Conservation (phyloP, 2,113 vertebrate species). For the Notarius quadriscutis region DNA sequence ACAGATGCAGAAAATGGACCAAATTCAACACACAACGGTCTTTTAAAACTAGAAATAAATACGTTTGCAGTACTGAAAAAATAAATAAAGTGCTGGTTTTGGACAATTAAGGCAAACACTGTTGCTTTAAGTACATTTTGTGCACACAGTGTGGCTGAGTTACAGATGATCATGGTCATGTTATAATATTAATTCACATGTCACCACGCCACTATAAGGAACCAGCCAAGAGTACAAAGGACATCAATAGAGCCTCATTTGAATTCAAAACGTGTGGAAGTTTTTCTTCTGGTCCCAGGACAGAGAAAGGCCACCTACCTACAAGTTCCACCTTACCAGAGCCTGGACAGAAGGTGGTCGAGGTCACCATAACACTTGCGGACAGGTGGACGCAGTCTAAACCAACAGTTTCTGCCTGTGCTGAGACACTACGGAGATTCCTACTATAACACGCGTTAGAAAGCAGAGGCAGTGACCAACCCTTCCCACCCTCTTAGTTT, state of each 20-base stretch:
- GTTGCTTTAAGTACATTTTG: slow-evolving; percentile 30
- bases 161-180: slow-evolving; percentile 20
- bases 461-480: slow-evolving; percentile 69
- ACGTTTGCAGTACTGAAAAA: not conserved
- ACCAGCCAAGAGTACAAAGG: not conserved
- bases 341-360: slow-evolving; percentile 62
- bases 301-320: slow-evolving; percentile 75
- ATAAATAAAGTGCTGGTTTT: not conserved
- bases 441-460: slow-evolving; percentile 75
- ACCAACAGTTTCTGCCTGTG: slow-evolving; percentile 60
- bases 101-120: not conserved
- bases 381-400: slow-evolving; percentile 51
- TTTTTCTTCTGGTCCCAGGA: slow-evolving; percentile 60
- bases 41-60: slow-evolving; percentile 30
- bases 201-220: slow-evolving; percentile 34
- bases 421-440: slow-evolving; percentile 62
- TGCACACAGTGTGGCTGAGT: slow-evolving; percentile 5
- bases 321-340: slow-evolving; percentile 73
- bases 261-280: slow-evolving; percentile 31
- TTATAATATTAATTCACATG: slow-evolving; percentile 12
- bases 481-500: slow-evolving; percentile 40
- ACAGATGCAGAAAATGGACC: not conserved
- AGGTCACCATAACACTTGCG: slow-evolving; percentile 54
- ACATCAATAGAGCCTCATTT: slow-evolving; percentile 23
- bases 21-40: not conserved